Evolutionary conservation across 2,113 vertebrate species (phyloP), one percentile per base, ranked within the genome.

Genomic region (Sturnira hondurensis): DNA sequence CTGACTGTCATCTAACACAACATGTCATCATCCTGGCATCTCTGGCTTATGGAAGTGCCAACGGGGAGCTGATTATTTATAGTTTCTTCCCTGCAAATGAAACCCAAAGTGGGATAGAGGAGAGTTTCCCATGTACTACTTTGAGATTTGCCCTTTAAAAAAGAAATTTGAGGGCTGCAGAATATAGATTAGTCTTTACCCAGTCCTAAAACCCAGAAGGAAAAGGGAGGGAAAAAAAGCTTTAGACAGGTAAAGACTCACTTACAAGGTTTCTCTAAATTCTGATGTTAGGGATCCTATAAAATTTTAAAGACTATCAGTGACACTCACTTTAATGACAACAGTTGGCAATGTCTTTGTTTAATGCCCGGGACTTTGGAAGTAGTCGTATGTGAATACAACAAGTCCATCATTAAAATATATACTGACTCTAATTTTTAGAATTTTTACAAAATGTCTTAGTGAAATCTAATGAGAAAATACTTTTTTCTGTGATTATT

Each of bases 61-160:
- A 87, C 2, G 4, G 17, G 7, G 70, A 95, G 56, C 3, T 86
- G 78, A 70, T 70, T 86, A 78, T 67, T 88, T 91, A 67, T 45
- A 96, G 76, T 54, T 89, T 7, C 61, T 91, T n/a, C 73, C 36
- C 91, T 95, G 77, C 17, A 90, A 94, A 95, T 9, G 26, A 95
- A 58, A 74, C 24, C 61, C 54, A 43, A 89, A 71, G 17, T 26
- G 14, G 50, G 22, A 92, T 5, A 90, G 20, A 82, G 47, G 80
- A 84, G n/a, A 74, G 36, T 31, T 77, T n/a, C 47, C 54, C 65
- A 54, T 36, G 63, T 84, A 93, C 77, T 93, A 77, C 65, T 14
- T 12, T 43, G 31, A 95, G 15, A 77, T 50, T 24, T 61, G 54
- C 41, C 74, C 96, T 94, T 24, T 58, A 50, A 88, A 54, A 47